Evolutionary conservation across 2,113 vertebrate species (phyloP).

Genomic region (Neodon shergylaensis): DNA sequence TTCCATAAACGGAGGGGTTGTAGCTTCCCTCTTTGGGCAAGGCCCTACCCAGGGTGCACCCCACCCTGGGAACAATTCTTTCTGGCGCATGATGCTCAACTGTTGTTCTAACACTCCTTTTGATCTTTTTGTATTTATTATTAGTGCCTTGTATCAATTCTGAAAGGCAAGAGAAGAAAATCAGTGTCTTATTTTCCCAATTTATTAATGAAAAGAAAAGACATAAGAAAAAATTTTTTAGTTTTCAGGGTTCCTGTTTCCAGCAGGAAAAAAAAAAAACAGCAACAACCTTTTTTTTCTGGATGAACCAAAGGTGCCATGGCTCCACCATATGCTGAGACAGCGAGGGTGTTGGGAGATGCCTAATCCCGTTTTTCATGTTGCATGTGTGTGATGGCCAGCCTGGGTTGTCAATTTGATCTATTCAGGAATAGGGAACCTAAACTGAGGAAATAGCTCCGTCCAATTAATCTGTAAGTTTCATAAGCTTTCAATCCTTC

Average conservation of each 20-base stretch:
- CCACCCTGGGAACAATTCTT: background rate
- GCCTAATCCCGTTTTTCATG: background rate
- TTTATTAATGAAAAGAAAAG: constrained; percentile 39
- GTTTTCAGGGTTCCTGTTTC: background rate
- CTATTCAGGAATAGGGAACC: background rate
- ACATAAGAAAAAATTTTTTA: background rate
- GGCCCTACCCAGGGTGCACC: background rate
- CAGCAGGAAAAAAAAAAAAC: background rate
- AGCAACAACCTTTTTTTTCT: background rate
- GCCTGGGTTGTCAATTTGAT: background rate
- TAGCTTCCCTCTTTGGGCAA: background rate
- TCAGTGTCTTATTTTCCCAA: background rate
- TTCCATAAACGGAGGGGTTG: background rate
- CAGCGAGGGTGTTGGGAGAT: background rate
- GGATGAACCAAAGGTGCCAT: background rate
- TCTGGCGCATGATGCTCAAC: background rate
- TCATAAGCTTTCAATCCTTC: background rate
- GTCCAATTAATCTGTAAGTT: background rate
- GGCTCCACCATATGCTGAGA: background rate
- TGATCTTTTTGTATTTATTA: background rate
- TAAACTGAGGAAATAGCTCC: background rate
- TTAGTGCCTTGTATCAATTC: background rate
- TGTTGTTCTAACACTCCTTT: constrained; percentile 20
- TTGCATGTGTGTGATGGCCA: background rate
- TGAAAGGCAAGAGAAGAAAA: constrained; percentile 16